These are phyloP conservation scores for Drosophila testacea DNA, from an alignment of 2,888 invertebrate species.

Conservation along the genomic window DNA sequence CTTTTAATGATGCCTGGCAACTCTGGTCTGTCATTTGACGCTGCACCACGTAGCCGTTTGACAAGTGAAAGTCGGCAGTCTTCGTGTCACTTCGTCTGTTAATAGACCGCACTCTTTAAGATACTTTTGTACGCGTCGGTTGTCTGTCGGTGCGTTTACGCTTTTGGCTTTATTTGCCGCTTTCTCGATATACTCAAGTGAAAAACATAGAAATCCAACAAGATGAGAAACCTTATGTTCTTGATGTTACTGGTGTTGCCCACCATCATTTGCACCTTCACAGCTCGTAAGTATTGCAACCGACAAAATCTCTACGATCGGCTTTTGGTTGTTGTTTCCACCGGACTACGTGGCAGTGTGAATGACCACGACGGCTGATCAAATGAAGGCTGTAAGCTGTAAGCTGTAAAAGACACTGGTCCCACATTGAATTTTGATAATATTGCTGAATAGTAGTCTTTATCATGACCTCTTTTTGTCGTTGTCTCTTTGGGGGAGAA, in stretches of 20 bases:
- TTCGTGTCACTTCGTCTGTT: constrained; percentile 62
- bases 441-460: not conserved
- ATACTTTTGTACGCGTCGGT: constrained; percentile 57
- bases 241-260: constrained; percentile 89
- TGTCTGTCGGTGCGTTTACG: constrained; percentile 28
- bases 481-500: constrained; percentile 25
- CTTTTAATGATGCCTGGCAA: constrained; percentile 29
- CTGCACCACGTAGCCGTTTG: constrained; percentile 73
- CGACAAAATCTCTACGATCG: not conserved
- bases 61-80: constrained; percentile 68
- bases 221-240: constrained; percentile 90
- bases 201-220: constrained; percentile 36
- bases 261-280: constrained; percentile 89
- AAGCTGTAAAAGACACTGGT: too few relatives aligned
- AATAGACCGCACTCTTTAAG: constrained; percentile 49
- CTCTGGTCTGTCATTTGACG: constrained; percentile 62
- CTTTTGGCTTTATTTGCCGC: constrained; percentile 35
- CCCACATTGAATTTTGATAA: not conserved
- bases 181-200: constrained; percentile 25
- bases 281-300: constrained; percentile 88
- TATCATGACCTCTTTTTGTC: not conserved
- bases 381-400: not conserved
- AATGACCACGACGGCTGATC: not conserved
- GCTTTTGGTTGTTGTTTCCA: constrained; percentile 1
- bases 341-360: constrained; percentile 61